Evolutionary conservation across 2,888 invertebrate species (phyloP).

Genomic region (Heteromyza rotundicornis): DNA sequence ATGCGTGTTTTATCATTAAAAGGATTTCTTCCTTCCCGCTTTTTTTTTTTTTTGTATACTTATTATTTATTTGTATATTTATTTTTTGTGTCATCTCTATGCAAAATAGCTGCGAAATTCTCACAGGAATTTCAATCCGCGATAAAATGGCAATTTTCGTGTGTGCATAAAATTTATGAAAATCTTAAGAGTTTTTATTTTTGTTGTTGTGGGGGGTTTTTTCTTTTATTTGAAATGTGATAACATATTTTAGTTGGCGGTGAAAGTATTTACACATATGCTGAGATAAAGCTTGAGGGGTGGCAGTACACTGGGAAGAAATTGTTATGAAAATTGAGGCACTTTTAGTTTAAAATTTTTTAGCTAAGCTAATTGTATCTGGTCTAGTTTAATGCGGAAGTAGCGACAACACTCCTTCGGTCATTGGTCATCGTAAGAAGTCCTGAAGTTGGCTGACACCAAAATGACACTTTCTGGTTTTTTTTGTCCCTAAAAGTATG

Average conservation of each 20-base stretch:
- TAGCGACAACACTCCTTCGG: too few relatives aligned
- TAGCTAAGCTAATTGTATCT: too few relatives aligned
- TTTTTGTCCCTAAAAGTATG: too few relatives aligned
- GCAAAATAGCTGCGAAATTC: conserved; percentile 3
- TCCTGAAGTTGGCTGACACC: too few relatives aligned
- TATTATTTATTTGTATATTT: not conserved
- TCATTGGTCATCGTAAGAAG: too few relatives aligned
- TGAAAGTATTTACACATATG: conserved; percentile 1
- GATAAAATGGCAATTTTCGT: not conserved
- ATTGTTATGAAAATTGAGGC: too few relatives aligned
- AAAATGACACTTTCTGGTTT: too few relatives aligned
- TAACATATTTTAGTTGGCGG: not conserved
- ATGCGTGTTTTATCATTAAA: conserved; percentile 41
- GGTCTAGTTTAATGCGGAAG: too few relatives aligned
- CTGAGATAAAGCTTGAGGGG: not conserved
- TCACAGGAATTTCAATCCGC: not conserved
- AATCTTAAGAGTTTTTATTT: not conserved
- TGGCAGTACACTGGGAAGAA: not conserved
- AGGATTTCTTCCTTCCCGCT: conserved; percentile 28
- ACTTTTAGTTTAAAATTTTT: too few relatives aligned
- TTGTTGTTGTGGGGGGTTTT: not conserved
- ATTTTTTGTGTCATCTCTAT: conserved; percentile 3
- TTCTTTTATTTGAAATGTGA: not conserved
- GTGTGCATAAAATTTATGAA: not conserved
- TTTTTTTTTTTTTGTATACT: too few relatives aligned